phyloP scores from a whole-genome alignment of 2,888 invertebrate genomes.

The Nyleta sp. region DNA sequence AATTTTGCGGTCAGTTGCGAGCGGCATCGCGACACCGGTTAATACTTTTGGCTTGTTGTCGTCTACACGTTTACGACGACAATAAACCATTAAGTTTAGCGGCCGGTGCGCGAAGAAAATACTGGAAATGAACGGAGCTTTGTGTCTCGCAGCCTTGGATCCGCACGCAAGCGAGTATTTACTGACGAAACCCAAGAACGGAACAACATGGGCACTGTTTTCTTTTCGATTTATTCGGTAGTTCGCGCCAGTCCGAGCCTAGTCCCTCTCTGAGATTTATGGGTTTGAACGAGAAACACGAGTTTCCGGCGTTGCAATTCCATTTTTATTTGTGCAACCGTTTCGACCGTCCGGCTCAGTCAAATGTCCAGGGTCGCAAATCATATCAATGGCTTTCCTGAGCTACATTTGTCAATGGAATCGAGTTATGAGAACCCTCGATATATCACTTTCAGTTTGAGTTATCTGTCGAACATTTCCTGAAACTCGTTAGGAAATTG shows the following conservation, averaged over 20 bases:
- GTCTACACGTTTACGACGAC: constrained; percentile 47
- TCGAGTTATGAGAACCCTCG: background rate
- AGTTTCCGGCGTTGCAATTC: constrained; percentile 56
- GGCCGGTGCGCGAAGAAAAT: constrained; percentile 43
- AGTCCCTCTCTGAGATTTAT: constrained; percentile 65
- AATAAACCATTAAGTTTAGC: constrained; percentile 48
- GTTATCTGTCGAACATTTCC: too few relatives aligned
- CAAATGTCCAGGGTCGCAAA: constrained; percentile 11
- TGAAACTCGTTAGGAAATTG: too few relatives aligned
- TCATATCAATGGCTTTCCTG: constrained; percentile 13
- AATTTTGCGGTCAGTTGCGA: too few relatives aligned
- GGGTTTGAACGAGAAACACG: constrained; percentile 67
- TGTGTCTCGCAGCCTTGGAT: constrained; percentile 48
- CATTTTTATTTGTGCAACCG: constrained; percentile 52
- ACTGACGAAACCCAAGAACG: constrained; percentile 46
- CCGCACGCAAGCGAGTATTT: constrained; percentile 35
- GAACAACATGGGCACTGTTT: constrained; percentile 57
- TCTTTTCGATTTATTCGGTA: constrained; percentile 63
- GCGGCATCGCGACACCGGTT: too few relatives aligned
- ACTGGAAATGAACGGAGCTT: constrained; percentile 57
- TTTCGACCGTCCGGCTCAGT: background rate
- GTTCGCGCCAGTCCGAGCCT: constrained; percentile 47
- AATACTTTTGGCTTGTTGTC: too few relatives aligned
- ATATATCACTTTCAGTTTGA: background rate
- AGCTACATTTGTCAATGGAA: constrained; percentile 29